Evolutionary conservation across 1,140 invertebrate genomes (phyloP).

Genomic region (Tetraneura akinire): DNA sequence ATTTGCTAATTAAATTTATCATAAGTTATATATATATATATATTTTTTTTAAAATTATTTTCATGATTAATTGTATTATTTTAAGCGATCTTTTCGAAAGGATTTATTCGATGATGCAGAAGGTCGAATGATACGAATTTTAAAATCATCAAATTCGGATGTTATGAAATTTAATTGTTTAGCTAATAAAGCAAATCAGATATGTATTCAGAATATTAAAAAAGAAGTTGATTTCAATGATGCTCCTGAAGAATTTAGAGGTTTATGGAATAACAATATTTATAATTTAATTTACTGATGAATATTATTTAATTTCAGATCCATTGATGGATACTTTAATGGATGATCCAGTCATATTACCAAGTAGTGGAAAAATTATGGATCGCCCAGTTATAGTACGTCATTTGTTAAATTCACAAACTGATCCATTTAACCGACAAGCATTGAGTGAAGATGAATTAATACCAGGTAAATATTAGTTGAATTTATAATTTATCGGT

Average conservation of each 20-base stretch:
- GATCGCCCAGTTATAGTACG: constrained; percentile 90
- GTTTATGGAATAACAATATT: constrained; percentile 57
- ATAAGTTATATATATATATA: too few relatives aligned
- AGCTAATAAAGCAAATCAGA: constrained; percentile 76
- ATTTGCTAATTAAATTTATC: not conserved
- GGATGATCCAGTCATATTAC: constrained; percentile 92
- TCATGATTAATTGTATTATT: constrained; percentile 52
- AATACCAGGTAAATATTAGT: constrained; percentile 65
- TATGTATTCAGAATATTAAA: constrained; percentile 80
- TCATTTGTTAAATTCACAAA: constrained; percentile 92
- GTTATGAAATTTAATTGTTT: constrained; percentile 82
- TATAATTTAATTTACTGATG: not conserved
- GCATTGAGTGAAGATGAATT: constrained; percentile 87
- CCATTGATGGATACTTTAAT: constrained; percentile 97
- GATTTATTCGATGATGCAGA: constrained; percentile 91
- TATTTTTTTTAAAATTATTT: not conserved
- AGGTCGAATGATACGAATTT: constrained; percentile 73
- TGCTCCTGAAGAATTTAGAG: constrained; percentile 94
- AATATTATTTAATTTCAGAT: constrained; percentile 63
- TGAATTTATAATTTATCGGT: too few relatives aligned
- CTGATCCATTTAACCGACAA: constrained; percentile 96
- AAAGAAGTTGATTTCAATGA: constrained; percentile 90
- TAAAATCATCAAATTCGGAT: constrained; percentile 80
- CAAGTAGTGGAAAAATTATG: constrained; percentile 88
- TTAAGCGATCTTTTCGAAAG: constrained; percentile 86